These are phyloP conservation scores for Apodemia duryi DNA, from an alignment of 2,888 invertebrate species.

Conservation along the genomic window DNA sequence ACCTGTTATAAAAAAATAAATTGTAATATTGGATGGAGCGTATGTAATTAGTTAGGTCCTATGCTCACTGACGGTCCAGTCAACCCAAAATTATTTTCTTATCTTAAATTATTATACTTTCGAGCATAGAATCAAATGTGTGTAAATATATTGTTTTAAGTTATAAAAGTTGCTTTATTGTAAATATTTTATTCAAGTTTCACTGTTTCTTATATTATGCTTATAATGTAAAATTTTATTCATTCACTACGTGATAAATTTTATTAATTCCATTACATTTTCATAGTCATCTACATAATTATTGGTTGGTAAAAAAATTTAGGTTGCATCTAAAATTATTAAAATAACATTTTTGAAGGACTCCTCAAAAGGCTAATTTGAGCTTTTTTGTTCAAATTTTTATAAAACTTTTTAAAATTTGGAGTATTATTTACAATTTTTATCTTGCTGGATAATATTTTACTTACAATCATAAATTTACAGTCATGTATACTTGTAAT, in stretches of 20 bases:
- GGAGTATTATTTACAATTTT: too few relatives aligned
- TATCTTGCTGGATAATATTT: too few relatives aligned
- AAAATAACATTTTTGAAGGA: neutral
- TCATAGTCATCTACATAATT: conserved; percentile 8
- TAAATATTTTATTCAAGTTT: conserved; percentile 71
- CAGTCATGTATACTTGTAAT: neutral
- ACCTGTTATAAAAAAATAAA: conserved; percentile 78
- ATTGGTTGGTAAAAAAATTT: conserved; percentile 28
- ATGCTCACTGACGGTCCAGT: conserved; percentile 10
- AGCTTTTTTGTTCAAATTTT: too few relatives aligned
- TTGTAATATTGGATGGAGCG: conserved; percentile 51
- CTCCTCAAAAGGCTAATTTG: too few relatives aligned
- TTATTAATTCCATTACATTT: conserved; percentile 4
- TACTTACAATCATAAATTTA: neutral
- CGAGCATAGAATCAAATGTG: conserved; percentile 39
- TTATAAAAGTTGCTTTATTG: conserved; percentile 75
- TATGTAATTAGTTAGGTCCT: conserved; percentile 20
- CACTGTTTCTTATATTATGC: conserved; percentile 55
- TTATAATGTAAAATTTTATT: conserved; percentile 46
- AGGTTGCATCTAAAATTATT: neutral
- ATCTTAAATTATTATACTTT: conserved; percentile 10
- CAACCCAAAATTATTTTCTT: conserved; percentile 13
- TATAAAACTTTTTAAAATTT: too few relatives aligned
- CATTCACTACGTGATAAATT: conserved; percentile 41
- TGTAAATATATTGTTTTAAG: conserved; percentile 74